Base-by-base conservation (phyloP, 1,140 invertebrate genomes). In the Hypsibius dujardini region DNA sequence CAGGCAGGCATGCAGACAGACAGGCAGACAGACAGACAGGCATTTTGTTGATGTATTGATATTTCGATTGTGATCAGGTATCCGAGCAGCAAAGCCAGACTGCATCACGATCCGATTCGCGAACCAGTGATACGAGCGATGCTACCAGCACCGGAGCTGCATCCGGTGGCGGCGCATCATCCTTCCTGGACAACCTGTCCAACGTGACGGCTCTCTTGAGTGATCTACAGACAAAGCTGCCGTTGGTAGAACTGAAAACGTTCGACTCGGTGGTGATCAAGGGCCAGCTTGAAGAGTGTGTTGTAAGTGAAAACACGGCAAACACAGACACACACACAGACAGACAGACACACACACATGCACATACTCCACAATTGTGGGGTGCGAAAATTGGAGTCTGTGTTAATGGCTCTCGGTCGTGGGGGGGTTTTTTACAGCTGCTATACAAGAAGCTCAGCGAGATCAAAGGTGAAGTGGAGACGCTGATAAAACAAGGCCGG, bases 401-500 rank as follows among this genome's bases (percentile, higher is more conserved):
- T n/a, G n/a, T n/a, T n/a, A n/a, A n/a, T n/a, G n/a, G n/a, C n/a
- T n/a, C n/a, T n/a, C n/a, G n/a, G n/a, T n/a, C n/a, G n/a, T n/a
- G n/a, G n/a, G n/a, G n/a, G 3, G 62, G 12, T 67, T 67, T 67
- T 67, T 67, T 56, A n/a, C 45, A 67, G 62, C 7, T 14, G 42
- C 7, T 67, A 3, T 67, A 67, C 62, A 42, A 67, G 42, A 67
- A 67, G 62, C 42, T 67, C 7, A 67, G 42, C 3, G 7, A 67
- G 42, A 67, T 67, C 42, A 67, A 67, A 42, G 62, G 7, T 67
- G 62, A 67, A 67, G 62, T 67, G 3, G 62, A 67, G 45, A 3
- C 62, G 45, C 42, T 67, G 62, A 67, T 67, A 67, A 67, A 42
- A 42, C 62, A 67, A 67, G 62, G 62, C 42, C 62, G 42, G 7